Percentiles rank a stretch among this genome's conserved stretches.
These are phyloP conservation scores for Urocolius indicus DNA, from an alignment of 2,113 vertebrate species.

Conservation along the genomic window DNA sequence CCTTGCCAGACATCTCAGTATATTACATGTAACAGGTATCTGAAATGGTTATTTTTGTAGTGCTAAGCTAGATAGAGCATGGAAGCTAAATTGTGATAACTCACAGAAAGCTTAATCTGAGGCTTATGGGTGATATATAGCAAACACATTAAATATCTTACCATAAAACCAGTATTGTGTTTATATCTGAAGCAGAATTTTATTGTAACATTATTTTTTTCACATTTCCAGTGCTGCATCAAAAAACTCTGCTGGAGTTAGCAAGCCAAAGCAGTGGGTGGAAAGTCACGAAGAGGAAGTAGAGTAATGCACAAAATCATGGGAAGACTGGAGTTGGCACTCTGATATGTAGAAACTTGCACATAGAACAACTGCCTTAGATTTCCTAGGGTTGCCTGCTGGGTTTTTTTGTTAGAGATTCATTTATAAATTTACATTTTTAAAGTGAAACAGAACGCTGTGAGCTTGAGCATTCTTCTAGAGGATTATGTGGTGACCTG, in stretches of 20 bases:
- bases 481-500: conserved; percentile 52
- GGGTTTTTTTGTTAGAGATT: not conserved
- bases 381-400: not conserved
- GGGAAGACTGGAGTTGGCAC: conserved; percentile 41
- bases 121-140: not conserved
- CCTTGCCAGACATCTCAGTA: conserved; percentile 78
- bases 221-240: conserved; percentile 21
- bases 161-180: not conserved
- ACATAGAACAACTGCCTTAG: conserved; percentile 72
- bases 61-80: not conserved
- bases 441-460: conserved; percentile 60
- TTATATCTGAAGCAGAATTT: not conserved
- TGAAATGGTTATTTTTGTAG: not conserved
- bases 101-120: not conserved
- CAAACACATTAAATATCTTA: not conserved
- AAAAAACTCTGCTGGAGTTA: conserved; percentile 48
- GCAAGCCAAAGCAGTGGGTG: conserved; percentile 56
- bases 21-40: conserved; percentile 82
- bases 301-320: conserved; percentile 7
- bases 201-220: not conserved
- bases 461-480: conserved; percentile 63
- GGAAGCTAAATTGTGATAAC: not conserved
- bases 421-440: conserved; percentile 37
- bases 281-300: conserved; percentile 45
- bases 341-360: conserved; percentile 45